Conservation (phyloP, 35 echinoderm and acorn worm species). For the Ptychodera flava region DNA sequence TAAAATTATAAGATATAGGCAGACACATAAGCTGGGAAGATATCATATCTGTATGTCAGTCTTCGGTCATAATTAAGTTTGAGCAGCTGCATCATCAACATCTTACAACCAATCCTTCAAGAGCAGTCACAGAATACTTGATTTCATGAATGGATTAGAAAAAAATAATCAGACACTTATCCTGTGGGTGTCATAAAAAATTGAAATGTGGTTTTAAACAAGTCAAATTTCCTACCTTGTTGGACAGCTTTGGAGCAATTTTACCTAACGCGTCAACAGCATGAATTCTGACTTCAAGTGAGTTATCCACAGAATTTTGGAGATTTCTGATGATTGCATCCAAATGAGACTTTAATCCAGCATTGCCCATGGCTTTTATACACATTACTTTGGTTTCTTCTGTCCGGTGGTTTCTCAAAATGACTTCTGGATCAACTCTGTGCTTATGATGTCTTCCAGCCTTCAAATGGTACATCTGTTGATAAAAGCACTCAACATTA, state of each 20-base stretch:
- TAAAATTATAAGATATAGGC: too few species aligned
- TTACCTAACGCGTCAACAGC: slow-evolving; percentile 8
- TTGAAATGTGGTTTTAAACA: too few species aligned
- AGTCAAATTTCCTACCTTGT: too few species aligned
- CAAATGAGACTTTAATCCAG: slow-evolving; percentile 4
- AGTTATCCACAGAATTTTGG: neutral
- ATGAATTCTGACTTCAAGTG: slow-evolving; percentile 29
- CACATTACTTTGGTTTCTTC: slow-evolving; percentile 30
- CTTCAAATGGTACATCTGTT: neutral
- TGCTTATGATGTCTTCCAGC: neutral
- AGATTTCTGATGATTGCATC: neutral
- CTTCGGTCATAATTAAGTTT: too few species aligned
- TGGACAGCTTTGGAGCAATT: slow-evolving; percentile 21
- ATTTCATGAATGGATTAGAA: too few species aligned
- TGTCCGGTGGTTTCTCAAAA: neutral
- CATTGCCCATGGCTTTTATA: slow-evolving; percentile 29
- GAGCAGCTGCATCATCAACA: too few species aligned
- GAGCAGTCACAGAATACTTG: too few species aligned
- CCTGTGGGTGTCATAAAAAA: too few species aligned
- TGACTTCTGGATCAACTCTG: neutral
- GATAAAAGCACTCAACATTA: neutral
- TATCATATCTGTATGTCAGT: too few species aligned
- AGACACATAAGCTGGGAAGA: too few species aligned
- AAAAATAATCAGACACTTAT: too few species aligned
- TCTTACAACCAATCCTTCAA: too few species aligned